Percentiles rank a stretch among this genome's conserved stretches.
Conservation (phyloP, 2,797 vertebrate genomes). For the Spondyliosoma cantharus region DNA sequence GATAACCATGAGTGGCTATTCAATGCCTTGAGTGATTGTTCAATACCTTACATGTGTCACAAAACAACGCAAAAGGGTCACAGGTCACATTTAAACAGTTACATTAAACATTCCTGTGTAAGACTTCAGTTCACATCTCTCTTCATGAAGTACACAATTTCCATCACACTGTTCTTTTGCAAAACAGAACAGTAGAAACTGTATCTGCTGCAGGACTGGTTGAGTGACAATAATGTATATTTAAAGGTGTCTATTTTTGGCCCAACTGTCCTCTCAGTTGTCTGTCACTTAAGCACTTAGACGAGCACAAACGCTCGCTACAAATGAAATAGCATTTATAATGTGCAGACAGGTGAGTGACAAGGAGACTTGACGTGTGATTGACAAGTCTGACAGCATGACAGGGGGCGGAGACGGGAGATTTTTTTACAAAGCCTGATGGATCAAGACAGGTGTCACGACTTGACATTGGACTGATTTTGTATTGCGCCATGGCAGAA, state of each 20-base stretch:
- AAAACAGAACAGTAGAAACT: background rate
- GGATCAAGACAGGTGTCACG: slow-evolving; percentile 4
- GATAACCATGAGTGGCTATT: too few relatives aligned
- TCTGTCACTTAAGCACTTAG: slow-evolving; percentile 9
- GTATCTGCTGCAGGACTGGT: slow-evolving; percentile 6
- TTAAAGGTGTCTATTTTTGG: slow-evolving; percentile 34
- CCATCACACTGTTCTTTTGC: slow-evolving; percentile 17
- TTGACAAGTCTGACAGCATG: slow-evolving; percentile 35
- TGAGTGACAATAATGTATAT: background rate
- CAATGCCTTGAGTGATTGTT: too few relatives aligned
- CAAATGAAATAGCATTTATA: slow-evolving; percentile 32
- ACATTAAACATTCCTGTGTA: too few relatives aligned
- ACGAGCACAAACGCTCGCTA: background rate
- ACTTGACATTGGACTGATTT: slow-evolving; percentile 21
- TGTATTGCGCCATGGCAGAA: background rate
- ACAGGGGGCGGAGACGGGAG: slow-evolving; percentile 22
- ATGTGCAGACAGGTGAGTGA: slow-evolving; percentile 12
- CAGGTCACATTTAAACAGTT: too few relatives aligned
- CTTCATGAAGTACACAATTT: too few relatives aligned
- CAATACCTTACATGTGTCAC: too few relatives aligned
- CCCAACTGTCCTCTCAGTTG: slow-evolving; percentile 10
- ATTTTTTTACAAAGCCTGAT: slow-evolving; percentile 22
- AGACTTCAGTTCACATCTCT: too few relatives aligned
- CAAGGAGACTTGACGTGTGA: slow-evolving; percentile 49
- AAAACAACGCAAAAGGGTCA: too few relatives aligned